Base-by-base conservation (phyloP, 2,888 invertebrate species). In the Dryocosmus kuriphilus region DNA sequence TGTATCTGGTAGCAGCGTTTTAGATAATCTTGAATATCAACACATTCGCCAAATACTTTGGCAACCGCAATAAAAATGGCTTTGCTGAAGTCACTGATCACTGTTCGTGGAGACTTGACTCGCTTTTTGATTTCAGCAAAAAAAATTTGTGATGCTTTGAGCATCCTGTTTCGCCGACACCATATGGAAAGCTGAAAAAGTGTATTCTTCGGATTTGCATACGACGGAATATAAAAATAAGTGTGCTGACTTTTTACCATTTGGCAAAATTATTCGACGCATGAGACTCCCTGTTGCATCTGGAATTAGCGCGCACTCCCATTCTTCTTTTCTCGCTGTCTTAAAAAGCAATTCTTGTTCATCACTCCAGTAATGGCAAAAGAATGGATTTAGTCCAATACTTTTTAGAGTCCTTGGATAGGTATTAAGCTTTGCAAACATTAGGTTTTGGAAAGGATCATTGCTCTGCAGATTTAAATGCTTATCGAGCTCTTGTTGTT, bases 351-450 rank as follows among this genome's bases (percentile, higher is more conserved):
- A 19, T n/a, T 55, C 46, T 51, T 80, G 78, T 35, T 77, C 79
- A n/a, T n/a, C n/a, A n/a, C 51, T 77, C 55, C 79, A 81, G 73
- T 77, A 81, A 9, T 77, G 24, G 24, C 74, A 76, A 35, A 67
- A 75, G 60, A 77, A 80, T 3, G 77, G 62, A 19, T 76, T 75
- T 41, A 41, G 30, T 14, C 75, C 77, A 32, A 77, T 74, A 30
- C 57, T 38, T 5, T 75, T 74, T 30, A 79, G 71, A 30, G 62
- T 46, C 19, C 55, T 35, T 22, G 55, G 46, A 46, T 57, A 19
- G 9, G 30, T 61, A 30, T 57, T 24, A 60, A 74, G 71, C 46
- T 79, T 79, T 14, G 75, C 77, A 14, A 41, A 38, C 32, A 67
- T 24, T 46, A 79, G 38, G 55, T 77, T 79, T 32, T 67, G 32